A percentile compares a stretch with the other conserved stretches of the same genome.
Evolutionary conservation across 2,797 vertebrate genomes (phyloP).

Genomic region (Myripristis murdjan): DNA sequence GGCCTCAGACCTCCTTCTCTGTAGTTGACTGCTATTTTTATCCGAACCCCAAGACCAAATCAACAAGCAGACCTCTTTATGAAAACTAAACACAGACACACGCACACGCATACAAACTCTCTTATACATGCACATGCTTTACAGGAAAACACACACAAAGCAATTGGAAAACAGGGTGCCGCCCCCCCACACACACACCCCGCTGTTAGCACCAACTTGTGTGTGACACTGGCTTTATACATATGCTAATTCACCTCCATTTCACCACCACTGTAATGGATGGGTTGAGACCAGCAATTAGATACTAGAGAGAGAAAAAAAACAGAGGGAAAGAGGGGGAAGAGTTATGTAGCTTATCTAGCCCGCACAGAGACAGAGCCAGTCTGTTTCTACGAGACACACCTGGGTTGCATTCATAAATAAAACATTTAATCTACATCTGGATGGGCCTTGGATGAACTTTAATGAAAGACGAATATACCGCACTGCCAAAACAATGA

Average conservation of each 20-base stretch:
- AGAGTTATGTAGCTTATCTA: slow-evolving; percentile 50
- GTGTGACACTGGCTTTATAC: slow-evolving; percentile 77
- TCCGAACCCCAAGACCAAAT: slow-evolving; percentile 29
- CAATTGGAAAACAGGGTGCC: slow-evolving; percentile 49
- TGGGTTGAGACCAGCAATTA: slow-evolving; percentile 75
- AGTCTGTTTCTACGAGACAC: slow-evolving; percentile 14
- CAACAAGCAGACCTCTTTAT: slow-evolving; percentile 25
- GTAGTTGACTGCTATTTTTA: slow-evolving; percentile 34
- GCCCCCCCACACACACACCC: too few species aligned
- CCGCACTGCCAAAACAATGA: background rate
- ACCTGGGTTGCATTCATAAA: slow-evolving; percentile 60
- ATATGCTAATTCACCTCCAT: slow-evolving; percentile 80
- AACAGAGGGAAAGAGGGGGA: slow-evolving; percentile 26
- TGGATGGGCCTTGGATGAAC: slow-evolving; percentile 18
- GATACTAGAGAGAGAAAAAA: slow-evolving; percentile 37
- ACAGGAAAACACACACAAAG: slow-evolving; percentile 31
- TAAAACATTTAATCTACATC: slow-evolving; percentile 57
- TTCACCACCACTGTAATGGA: slow-evolving; percentile 72
- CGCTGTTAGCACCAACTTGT: slow-evolving; percentile 78
- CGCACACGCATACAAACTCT: slow-evolving; percentile 30
- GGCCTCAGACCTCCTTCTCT: background rate
- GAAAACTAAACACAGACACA: slow-evolving; percentile 46
- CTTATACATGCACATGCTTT: slow-evolving; percentile 17
- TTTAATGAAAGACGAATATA: slow-evolving; percentile 14
- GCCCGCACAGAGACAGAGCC: slow-evolving; percentile 44